Base-by-base conservation (phyloP, 2,888 invertebrate genomes). In the Drosophila percnosoma region DNA sequence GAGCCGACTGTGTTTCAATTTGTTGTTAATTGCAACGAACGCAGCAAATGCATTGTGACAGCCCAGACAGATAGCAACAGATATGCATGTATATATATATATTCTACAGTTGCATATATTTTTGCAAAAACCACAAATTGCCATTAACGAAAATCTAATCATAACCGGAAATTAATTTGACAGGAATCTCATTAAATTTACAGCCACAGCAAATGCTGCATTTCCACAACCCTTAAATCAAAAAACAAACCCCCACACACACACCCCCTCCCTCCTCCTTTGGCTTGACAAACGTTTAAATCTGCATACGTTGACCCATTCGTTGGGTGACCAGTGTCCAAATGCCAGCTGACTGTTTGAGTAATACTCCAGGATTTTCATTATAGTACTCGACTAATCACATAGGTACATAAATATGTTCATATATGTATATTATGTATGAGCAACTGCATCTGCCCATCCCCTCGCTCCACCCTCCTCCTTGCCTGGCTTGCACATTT, bases 91-190 rank as follows among this genome's bases (percentile, higher is more conserved):
- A 51, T 10, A 15, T 11, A 51, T 29, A 36, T 29, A 54, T 36
- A 61, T 33, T 10, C 6, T n/a, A 6, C 11, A 31, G 31, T 21
- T 6, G 10, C 3, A 18, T 3, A 67, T 59, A 79, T 80, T 84
- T 82, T 82, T 81, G 82, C 82, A 85, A 86, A 91, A 91, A 91
- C 92, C 93, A 86, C 92, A 92, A 92, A 92, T 93, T 93, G 92
- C 92, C 91, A 92, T 92, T 92, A 92, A 91, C 91, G 91, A 92
- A 92, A 93, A 92, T 92, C 92, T 92, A 92, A 92, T 92, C 92
- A 92, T 92, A 91, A 92, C 92, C 93, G 93, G 93, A 92, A 93
- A 92, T 92, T 92, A 93, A 92, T 92, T 92, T 92, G 93, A 92
- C 92, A 92, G 92, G 92, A 92, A 92, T 92, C 92, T 92, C 93